Evolutionary conservation across 2,888 invertebrate species (phyloP).

Genomic region (Cephus rjabovi): DNA sequence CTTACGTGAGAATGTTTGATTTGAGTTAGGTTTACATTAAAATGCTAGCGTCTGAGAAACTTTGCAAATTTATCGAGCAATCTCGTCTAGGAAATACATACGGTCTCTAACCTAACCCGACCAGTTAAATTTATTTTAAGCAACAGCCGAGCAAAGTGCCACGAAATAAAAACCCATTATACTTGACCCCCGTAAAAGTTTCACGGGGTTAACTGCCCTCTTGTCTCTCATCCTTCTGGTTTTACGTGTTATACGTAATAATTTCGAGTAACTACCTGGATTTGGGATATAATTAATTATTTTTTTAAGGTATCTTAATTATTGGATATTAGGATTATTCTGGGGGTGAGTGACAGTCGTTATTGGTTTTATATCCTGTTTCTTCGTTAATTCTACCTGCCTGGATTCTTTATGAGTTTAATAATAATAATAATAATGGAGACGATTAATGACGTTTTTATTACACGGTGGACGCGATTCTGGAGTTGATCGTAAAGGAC

Average conservation of each 20-base stretch:
- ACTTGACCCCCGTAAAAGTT: conserved; percentile 39
- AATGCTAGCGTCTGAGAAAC: conserved; percentile 41
- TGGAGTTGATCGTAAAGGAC: not conserved
- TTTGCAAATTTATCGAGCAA: conserved; percentile 47
- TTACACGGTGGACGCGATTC: not conserved
- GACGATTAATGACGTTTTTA: not conserved
- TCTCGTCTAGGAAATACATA: conserved; percentile 47
- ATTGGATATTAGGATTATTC: not conserved
- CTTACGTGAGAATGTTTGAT: not conserved
- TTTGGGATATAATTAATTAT: not conserved
- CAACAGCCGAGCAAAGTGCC: conserved; percentile 17
- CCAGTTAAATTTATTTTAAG: conserved; percentile 34
- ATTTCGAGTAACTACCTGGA: not conserved
- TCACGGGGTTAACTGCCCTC: conserved; percentile 11
- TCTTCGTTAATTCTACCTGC: not conserved
- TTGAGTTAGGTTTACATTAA: conserved; percentile 34
- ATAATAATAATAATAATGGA: not conserved
- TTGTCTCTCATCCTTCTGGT: not conserved
- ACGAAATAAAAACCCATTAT: conserved; percentile 34
- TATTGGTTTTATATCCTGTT: not conserved
- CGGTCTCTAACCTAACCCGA: conserved; percentile 19
- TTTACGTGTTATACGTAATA: not conserved
- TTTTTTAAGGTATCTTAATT: not conserved
- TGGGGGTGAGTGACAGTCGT: not conserved
- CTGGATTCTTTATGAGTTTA: not conserved